Evolutionary conservation across 2,797 vertebrate genomes (phyloP).

Genomic region (Champsocephalus esox): DNA sequence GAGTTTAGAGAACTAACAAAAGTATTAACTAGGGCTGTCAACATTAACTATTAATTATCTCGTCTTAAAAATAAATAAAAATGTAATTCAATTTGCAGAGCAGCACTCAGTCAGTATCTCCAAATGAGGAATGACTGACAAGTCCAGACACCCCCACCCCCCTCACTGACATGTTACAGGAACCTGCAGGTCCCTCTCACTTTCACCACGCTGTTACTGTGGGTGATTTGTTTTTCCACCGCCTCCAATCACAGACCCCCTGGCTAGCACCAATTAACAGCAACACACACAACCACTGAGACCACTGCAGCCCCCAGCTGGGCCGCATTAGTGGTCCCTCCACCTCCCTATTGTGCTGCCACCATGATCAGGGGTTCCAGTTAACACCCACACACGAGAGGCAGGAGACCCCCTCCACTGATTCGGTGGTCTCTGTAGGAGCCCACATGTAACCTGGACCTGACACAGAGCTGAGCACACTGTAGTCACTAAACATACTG

Average conservation of each 20-base stretch:
- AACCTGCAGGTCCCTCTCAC: slow-evolving; percentile 47
- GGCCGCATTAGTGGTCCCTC: slow-evolving; percentile 59
- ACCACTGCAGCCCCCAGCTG: slow-evolving; percentile 59
- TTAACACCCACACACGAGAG: slow-evolving; percentile 61
- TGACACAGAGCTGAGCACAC: not conserved
- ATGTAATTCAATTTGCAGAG: not conserved
- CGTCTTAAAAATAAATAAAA: too few species aligned
- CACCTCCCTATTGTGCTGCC: slow-evolving; percentile 42
- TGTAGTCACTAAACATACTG: too few species aligned
- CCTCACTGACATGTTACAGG: slow-evolving; percentile 34
- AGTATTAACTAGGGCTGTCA: too few species aligned
- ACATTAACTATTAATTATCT: too few species aligned
- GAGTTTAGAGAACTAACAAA: too few species aligned
- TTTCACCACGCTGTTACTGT: slow-evolving; percentile 70
- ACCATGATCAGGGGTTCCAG: slow-evolving; percentile 35
- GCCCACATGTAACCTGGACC: not conserved
- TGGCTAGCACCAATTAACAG: slow-evolving; percentile 66
- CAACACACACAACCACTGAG: slow-evolving; percentile 40
- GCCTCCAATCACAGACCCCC: slow-evolving; percentile 56
- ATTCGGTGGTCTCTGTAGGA: slow-evolving; percentile 3
- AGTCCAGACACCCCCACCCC: not conserved
- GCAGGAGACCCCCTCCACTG: not conserved
- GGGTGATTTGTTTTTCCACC: slow-evolving; percentile 57
- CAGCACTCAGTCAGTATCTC: not conserved
- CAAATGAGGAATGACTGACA: slow-evolving; percentile 12